Evolutionary conservation across 2,888 invertebrate genomes (phyloP).

Genomic region (Heterodera filipjevi): DNA sequence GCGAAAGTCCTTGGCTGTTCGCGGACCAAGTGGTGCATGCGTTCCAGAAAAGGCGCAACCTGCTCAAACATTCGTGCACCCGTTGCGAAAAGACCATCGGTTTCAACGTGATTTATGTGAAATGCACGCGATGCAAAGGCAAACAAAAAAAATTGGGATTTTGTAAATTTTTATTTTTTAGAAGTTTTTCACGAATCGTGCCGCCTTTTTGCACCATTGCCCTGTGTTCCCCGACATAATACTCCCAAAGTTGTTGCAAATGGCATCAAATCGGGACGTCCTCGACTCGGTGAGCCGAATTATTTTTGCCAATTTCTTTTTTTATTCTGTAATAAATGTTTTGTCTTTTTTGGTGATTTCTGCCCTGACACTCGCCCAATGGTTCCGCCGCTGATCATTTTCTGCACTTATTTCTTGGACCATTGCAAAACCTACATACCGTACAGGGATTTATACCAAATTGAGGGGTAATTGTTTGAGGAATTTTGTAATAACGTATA

Average conservation of each 20-base stretch:
- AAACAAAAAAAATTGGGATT: too few species aligned
- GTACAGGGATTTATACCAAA: conserved; percentile 18
- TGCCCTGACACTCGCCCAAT: conserved; percentile 35
- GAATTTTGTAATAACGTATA: too few species aligned
- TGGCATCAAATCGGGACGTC: conserved; percentile 19
- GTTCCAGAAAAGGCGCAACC: conserved; percentile 28
- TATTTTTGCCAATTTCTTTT: too few species aligned
- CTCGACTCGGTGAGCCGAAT: conserved; percentile 30
- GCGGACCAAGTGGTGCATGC: conserved; percentile 20
- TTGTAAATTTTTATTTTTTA: neutral
- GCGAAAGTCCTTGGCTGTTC: conserved; percentile 5
- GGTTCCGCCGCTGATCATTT: conserved; percentile 35
- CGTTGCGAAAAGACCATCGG: conserved; percentile 31
- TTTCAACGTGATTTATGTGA: conserved; percentile 31
- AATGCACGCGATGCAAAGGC: conserved; percentile 30
- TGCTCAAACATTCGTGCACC: conserved; percentile 21
- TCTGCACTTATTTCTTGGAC: conserved; percentile 33
- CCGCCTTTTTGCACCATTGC: conserved; percentile 29
- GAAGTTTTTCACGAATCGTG: conserved; percentile 29
- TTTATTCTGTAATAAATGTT: too few species aligned
- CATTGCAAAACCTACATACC: neutral
- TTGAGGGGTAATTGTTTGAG: neutral
- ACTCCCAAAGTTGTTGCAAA: conserved; percentile 20
- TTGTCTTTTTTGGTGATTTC: conserved; percentile 34
- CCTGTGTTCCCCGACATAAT: conserved; percentile 27